phyloP scores from a whole-genome alignment of 2,113 vertebrate genomes.

The Pyxicephalus adspersus region DNA sequence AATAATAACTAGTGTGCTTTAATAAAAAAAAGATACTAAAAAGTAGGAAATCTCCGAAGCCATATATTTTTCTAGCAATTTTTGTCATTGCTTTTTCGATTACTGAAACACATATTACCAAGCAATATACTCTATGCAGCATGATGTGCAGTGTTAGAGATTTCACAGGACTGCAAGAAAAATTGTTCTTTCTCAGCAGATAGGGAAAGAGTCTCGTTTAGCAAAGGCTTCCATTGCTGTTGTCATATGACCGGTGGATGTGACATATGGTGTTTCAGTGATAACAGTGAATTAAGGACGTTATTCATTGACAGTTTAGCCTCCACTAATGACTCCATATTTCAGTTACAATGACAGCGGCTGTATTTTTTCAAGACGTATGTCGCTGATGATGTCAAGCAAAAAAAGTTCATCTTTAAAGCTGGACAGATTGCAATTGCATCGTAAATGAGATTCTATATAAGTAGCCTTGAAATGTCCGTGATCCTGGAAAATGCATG shows the following conservation, averaged over 20 bases:
- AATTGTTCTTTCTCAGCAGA: constrained; percentile 9
- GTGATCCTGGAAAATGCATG: constrained; percentile 24
- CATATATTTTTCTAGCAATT: too few relatives aligned
- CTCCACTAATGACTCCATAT: constrained; percentile 46
- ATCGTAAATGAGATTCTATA: constrained; percentile 33
- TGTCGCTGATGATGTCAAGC: constrained; percentile 40
- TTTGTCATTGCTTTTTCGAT: not conserved
- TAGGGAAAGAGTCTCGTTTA: not conserved
- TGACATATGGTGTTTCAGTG: constrained; percentile 33
- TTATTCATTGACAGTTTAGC: constrained; percentile 49
- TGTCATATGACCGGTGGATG: constrained; percentile 32
- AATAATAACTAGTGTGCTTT: too few relatives aligned
- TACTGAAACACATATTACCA: not conserved
- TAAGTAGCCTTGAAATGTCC: constrained; percentile 41
- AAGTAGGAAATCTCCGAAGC: too few relatives aligned
- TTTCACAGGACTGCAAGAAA: not conserved
- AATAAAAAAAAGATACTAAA: too few relatives aligned
- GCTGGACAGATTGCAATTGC: constrained; percentile 9
- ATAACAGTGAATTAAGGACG: constrained; percentile 41
- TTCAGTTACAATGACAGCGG: constrained; percentile 30
- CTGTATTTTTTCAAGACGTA: constrained; percentile 36
- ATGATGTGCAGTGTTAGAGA: not conserved
- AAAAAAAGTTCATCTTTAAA: constrained; percentile 47
- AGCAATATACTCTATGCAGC: not conserved
- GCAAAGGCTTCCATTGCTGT: constrained; percentile 4